phyloP scores from a whole-genome alignment of 2,797 vertebrate genomes.

The Centroberyx gerrardi region DNA sequence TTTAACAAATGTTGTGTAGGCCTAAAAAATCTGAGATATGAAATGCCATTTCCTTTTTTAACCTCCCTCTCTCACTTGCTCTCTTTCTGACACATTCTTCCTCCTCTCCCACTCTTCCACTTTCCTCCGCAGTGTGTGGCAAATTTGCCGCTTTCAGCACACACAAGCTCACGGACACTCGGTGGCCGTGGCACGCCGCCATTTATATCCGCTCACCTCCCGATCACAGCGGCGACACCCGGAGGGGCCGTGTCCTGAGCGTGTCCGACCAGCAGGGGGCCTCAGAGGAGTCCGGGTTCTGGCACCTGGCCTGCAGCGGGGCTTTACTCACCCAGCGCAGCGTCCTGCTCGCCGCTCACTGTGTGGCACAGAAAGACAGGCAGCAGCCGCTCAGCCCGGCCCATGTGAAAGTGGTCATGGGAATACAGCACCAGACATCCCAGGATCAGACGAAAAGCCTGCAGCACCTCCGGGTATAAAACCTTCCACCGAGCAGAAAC shows the following conservation, averaged over 20 bases:
- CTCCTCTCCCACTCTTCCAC: conserved; percentile 1
- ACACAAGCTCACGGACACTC: conserved; percentile 79
- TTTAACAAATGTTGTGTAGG: no score
- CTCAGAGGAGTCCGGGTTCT: conserved; percentile 80
- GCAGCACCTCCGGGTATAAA: conserved; percentile 87
- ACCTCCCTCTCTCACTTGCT: no score
- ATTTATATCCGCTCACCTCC: conserved; percentile 87
- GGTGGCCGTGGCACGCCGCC: conserved; percentile 93
- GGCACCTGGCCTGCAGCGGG: conserved; percentile 92
- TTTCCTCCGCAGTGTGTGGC: conserved; percentile 87
- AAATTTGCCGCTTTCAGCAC: conserved; percentile 84
- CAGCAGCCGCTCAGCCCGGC: conserved; percentile 82
- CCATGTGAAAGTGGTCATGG: conserved; percentile 89
- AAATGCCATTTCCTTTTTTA: no score
- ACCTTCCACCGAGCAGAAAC: not conserved
- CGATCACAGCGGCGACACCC: conserved; percentile 40
- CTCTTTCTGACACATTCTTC: conserved; percentile 11
- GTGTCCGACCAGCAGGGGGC: conserved; percentile 50
- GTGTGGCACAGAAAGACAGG: conserved; percentile 88
- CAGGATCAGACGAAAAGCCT: conserved; percentile 76
- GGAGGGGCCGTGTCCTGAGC: conserved; percentile 6
- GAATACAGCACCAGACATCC: conserved; percentile 83
- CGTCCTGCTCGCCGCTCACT: conserved; percentile 91
- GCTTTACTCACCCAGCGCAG: conserved; percentile 90
- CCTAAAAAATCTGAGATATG: no score